Conservation (phyloP, 2,113 vertebrate genomes). For the Origma solitaria region DNA sequence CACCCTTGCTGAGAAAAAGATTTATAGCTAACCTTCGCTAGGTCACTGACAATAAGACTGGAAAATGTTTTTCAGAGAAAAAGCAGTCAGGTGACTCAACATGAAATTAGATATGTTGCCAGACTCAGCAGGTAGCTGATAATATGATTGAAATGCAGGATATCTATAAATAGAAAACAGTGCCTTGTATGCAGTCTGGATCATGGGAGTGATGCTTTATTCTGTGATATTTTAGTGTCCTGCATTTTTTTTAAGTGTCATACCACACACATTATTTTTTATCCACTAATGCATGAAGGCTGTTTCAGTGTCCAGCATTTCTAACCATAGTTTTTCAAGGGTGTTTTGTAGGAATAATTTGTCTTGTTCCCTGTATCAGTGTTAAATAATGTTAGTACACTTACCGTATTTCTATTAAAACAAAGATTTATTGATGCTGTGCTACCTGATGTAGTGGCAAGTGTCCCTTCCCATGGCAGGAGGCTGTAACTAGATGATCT, state of each 20-base stretch:
- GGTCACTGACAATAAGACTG: slow-evolving; percentile 37
- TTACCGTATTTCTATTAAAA: not conserved
- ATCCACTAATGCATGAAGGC: not conserved
- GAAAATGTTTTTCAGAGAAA: slow-evolving; percentile 34
- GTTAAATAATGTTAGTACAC: not conserved
- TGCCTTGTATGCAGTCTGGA: not conserved
- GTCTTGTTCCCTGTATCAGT: not conserved
- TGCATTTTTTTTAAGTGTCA: not conserved
- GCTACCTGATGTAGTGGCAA: not conserved
- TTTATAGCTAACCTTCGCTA: slow-evolving; percentile 58
- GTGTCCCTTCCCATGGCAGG: not conserved
- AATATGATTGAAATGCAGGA: slow-evolving; percentile 42
- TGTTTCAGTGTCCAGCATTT: not conserved
- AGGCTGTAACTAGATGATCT: not conserved
- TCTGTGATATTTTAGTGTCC: not conserved
- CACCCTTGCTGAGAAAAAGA: slow-evolving; percentile 56
- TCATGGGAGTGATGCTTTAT: not conserved
- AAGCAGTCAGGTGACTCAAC: slow-evolving; percentile 45
- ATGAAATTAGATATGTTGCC: slow-evolving; percentile 50
- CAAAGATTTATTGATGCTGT: not conserved
- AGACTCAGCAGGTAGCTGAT: slow-evolving; percentile 40
- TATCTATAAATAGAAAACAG: slow-evolving; percentile 18
- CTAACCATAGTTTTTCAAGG: not conserved
- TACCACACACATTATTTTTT: not conserved
- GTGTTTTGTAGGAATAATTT: not conserved